These are phyloP conservation scores for Synanthedon formicaeformis DNA, from an alignment of 2,888 invertebrate species.

Conservation along the genomic window DNA sequence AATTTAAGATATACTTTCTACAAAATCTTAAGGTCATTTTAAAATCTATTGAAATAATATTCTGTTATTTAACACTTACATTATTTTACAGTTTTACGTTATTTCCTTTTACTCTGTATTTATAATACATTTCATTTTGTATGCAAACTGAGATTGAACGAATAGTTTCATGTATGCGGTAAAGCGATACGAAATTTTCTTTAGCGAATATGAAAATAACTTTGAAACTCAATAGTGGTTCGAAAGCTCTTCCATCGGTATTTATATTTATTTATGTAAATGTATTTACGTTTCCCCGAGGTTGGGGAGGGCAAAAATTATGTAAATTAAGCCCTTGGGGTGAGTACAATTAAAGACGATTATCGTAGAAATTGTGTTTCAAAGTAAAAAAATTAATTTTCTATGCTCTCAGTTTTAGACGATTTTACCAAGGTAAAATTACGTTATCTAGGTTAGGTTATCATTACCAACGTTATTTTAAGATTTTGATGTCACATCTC, in stretches of 20 bases:
- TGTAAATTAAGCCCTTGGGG: conserved; percentile 57
- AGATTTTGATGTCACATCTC: too few relatives aligned
- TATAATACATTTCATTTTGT: not conserved
- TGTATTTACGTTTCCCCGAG: conserved; percentile 25
- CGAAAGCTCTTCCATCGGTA: conserved; percentile 10
- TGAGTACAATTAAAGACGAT: conserved; percentile 54
- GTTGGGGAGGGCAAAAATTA: conserved; percentile 43
- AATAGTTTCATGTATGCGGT: too few relatives aligned
- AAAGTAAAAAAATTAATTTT: conserved; percentile 35
- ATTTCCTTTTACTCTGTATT: not conserved
- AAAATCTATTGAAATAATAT: too few relatives aligned
- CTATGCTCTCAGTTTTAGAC: not conserved
- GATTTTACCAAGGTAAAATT: too few relatives aligned
- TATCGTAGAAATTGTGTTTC: conserved; percentile 46
- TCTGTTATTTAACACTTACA: too few relatives aligned
- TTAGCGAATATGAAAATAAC: conserved; percentile 3
- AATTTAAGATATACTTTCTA: too few relatives aligned
- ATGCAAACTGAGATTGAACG: too few relatives aligned
- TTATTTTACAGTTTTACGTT: too few relatives aligned
- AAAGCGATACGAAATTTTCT: not conserved
- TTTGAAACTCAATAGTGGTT: conserved; percentile 39
- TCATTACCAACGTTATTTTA: too few relatives aligned
- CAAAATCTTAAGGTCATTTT: too few relatives aligned
- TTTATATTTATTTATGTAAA: conserved; percentile 58
- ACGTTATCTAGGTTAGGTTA: too few relatives aligned